phyloP scores from a whole-genome alignment of 1,140 invertebrate species.

The Choristoneura fumiferana region DNA sequence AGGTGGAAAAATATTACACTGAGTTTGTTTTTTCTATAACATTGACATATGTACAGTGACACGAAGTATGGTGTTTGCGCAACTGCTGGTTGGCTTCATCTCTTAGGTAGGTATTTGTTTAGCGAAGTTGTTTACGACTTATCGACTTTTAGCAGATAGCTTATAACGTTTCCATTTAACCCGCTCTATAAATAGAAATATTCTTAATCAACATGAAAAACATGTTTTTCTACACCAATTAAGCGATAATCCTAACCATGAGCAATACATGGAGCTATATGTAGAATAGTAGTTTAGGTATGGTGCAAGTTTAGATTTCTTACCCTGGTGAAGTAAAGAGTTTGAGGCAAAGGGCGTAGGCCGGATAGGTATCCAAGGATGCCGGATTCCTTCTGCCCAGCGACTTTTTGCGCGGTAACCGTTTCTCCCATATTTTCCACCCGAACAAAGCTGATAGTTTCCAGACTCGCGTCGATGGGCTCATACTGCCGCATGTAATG shows the following conservation, averaged over 20 bases:
- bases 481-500: constrained; percentile 92
- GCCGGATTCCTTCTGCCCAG: constrained; percentile 71
- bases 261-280: too few species aligned
- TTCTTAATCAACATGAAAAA: constrained; percentile 31
- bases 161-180: neutral
- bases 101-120: neutral
- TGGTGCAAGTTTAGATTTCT: constrained; percentile 33
- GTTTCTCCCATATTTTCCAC: constrained; percentile 73
- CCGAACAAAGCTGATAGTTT: constrained; percentile 65
- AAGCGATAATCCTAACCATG: neutral
- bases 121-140: neutral
- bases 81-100: neutral
- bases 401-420: constrained; percentile 66
- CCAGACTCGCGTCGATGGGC: constrained; percentile 73
- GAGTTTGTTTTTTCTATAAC: too few species aligned
- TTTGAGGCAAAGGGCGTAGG: constrained; percentile 68
- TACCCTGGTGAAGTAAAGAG: constrained; percentile 75
- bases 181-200: constrained; percentile 30
- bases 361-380: constrained; percentile 73
- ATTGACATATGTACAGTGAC: too few species aligned
- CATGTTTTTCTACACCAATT: constrained; percentile 28
- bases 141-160: constrained; percentile 2
- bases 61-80: neutral
- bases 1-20: too few species aligned
- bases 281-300: neutral